Conservation (phyloP, 2,797 vertebrate genomes). For the Percopsis omiscomaycus region DNA sequence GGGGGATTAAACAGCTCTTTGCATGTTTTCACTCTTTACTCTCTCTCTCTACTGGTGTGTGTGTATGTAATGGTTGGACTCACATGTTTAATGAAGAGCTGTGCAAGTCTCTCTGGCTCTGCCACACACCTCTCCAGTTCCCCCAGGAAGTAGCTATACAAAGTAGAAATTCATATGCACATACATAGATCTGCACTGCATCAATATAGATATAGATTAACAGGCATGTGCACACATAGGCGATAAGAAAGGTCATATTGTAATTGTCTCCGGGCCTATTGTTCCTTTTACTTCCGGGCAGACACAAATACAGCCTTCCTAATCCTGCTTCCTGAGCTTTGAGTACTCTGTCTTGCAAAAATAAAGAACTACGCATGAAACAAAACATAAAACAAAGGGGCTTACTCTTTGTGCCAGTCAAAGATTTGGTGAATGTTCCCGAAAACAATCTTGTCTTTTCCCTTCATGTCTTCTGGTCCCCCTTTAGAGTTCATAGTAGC, state of each 20-base stretch:
- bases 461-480: constrained; percentile 96
- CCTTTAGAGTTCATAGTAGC: constrained; percentile 90
- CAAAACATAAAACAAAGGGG: constrained; percentile 30
- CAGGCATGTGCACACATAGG: constrained; percentile 4
- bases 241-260: background rate
- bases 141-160: constrained; percentile 93
- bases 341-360: constrained; percentile 1
- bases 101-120: constrained; percentile 94
- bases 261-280: constrained; percentile 52
- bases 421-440: constrained; percentile 99
- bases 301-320: constrained; percentile 37
- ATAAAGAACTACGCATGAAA: constrained; percentile 5
- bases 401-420: constrained; percentile 99
- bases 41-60: constrained; percentile 29
- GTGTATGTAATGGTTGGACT: constrained; percentile 60
- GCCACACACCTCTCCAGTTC: constrained; percentile 98
- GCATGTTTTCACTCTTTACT: constrained; percentile 53
- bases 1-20: constrained; percentile 48
- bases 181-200: constrained; percentile 15
- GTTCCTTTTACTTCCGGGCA: constrained; percentile 46
- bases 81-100: constrained; percentile 98
- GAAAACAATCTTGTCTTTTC: constrained; percentile 99
- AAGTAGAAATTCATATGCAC: constrained; percentile 31
- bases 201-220: constrained; percentile 17
- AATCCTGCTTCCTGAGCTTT: constrained; percentile 29